Percentiles rank a stretch among this genome's conserved stretches.
These are phyloP conservation scores for Aphelinus atriplicis DNA, from an alignment of 1,140 invertebrate species.

Conservation along the genomic window DNA sequence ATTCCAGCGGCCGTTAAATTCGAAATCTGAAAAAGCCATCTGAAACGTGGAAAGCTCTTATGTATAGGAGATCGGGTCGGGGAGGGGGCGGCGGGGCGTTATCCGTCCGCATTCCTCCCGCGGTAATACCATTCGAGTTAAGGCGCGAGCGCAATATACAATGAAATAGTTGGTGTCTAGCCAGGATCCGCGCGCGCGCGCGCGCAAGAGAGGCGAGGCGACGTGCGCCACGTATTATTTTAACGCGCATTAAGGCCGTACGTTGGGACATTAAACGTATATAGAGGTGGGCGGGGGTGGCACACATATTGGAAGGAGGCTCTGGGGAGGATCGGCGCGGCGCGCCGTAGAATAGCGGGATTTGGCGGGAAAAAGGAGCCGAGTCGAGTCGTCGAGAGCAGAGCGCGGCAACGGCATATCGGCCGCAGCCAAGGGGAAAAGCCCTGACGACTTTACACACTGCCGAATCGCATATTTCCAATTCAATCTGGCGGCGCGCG, in stretches of 20 bases:
- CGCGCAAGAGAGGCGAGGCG: conserved; percentile 8
- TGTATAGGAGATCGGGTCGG: no score
- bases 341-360: conserved; percentile 15
- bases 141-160: no score
- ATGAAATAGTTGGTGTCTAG: no score
- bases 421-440: conserved; percentile 36
- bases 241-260: conserved; percentile 4
- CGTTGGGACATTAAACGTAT: conserved; percentile 20
- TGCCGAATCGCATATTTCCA: conserved; percentile 57
- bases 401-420: neutral
- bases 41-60: no score
- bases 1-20: no score
- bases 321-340: neutral
- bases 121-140: no score
- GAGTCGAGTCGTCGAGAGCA: neutral
- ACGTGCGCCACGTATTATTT: conserved; percentile 9
- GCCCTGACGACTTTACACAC: conserved; percentile 55
- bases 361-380: conserved; percentile 26
- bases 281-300: neutral
- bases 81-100: no score
- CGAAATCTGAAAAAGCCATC: no score
- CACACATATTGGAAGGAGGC: neutral
- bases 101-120: no score
- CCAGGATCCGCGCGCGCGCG: no score
- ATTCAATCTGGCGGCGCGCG: conserved; percentile 52